Conservation (phyloP, 2,113 vertebrate genomes). For the Clarias gariepinus region DNA sequence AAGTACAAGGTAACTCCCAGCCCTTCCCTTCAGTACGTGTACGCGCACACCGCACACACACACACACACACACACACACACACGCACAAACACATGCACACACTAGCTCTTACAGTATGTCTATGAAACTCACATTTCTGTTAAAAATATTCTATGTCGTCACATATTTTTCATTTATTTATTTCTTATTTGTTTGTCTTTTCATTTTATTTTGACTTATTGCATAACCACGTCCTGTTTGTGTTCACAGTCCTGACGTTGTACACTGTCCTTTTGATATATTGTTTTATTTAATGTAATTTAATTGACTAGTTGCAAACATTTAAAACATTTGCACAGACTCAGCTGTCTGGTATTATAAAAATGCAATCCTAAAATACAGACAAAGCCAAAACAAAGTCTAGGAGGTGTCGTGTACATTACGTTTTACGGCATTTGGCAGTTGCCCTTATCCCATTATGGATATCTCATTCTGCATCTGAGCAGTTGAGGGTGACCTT, state of each 20-base stretch:
- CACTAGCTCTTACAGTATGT: neutral
- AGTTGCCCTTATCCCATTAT: no score
- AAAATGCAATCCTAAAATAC: neutral
- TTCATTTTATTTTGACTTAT: neutral
- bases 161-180: neutral
- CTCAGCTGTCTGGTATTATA: neutral
- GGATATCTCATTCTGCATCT: no score
- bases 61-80: neutral
- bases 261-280: neutral
- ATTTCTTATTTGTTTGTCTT: neutral
- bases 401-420: neutral
- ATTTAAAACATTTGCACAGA: neutral
- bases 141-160: neutral
- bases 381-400: neutral
- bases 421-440: no score
- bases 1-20: slow-evolving; percentile 61
- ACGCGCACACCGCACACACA: neutral
- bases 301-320: neutral
- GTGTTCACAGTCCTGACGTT: neutral
- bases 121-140: neutral
- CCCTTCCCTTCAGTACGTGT: slow-evolving; percentile 20
- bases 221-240: neutral
- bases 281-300: neutral
- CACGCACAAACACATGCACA: neutral
- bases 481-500: no score